Evolutionary conservation across 2,797 vertebrate genomes (phyloP).

Genomic region (Pteronotus mesoamericanus): DNA sequence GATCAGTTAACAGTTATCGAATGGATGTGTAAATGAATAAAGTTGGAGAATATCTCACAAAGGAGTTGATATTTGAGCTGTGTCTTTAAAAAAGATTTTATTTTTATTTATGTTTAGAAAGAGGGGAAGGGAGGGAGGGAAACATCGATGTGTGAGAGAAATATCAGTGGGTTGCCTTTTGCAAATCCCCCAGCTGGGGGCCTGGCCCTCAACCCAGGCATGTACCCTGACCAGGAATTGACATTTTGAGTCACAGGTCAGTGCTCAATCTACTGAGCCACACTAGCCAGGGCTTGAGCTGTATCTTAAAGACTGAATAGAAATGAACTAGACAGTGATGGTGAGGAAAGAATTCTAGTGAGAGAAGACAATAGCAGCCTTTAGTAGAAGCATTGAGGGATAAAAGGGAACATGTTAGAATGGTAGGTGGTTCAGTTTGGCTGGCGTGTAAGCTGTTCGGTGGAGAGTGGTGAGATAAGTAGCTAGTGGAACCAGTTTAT

Average conservation of each 20-base stretch:
- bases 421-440: not conserved
- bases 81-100: too few species aligned
- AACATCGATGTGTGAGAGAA: too few species aligned
- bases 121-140: too few species aligned
- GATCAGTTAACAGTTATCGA: not conserved
- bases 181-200: too few species aligned
- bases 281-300: not conserved
- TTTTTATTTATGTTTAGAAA: too few species aligned
- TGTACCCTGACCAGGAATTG: not conserved
- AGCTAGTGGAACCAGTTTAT: not conserved
- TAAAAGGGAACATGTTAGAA: not conserved
- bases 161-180: too few species aligned
- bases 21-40: not conserved
- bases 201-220: too few species aligned
- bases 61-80: not conserved
- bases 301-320: not conserved
- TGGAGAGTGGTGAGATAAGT: not conserved
- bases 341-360: not conserved
- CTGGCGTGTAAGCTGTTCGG: constrained; percentile 5
- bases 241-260: fast-evolving
- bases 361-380: not conserved
- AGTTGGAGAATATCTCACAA: not conserved
- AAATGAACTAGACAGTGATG: not conserved
- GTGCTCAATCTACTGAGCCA: not conserved
- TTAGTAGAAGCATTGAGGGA: not conserved